Evolutionary conservation across 2,797 vertebrate species (phyloP), one percentile per base, ranked within the genome.

Genomic region (Babyrousa celebensis): DNA sequence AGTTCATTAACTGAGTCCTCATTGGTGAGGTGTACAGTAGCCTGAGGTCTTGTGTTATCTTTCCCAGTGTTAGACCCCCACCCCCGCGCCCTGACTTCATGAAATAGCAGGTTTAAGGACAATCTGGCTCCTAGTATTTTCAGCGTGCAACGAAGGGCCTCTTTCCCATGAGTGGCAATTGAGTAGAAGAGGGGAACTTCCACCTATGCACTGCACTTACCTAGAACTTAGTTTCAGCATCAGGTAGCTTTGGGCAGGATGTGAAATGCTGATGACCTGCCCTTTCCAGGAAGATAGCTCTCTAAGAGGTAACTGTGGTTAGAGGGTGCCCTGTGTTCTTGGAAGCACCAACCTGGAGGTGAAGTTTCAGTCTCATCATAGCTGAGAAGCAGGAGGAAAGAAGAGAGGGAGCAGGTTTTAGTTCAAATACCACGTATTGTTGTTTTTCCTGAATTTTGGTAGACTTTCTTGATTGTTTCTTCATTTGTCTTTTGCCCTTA

Each of bases 401-500:
- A 54, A 80, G 58, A 71, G 56, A 82, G 6, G n/a, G 60, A 58
- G 32, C 27, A 74, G 58, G 23, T 82, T 86, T 95, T 82, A 68
- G 36, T 86, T 86, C 29, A 23, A 27, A 80, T 60, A 86, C 54
- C 18, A n/a, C 43, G 40, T 94, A 23, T 80, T 80, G 17, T 29
- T 58, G 58, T 82, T 86, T 89, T 80, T 74, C 67, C 36, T 86
- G 67, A 94, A 14, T 93, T 89, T 75, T 68, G 77, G 48, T 82
- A 83, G n/a, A 72, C 80, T 85, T 91, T 91, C 82, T 91, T 95
- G 67, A 86, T 12, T 67, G 11, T 86, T 93, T 71, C 23, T 87
- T 87, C 8, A 12, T 62, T 86, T 79, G 12, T 21, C 48, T 85
- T 77, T 67, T 65, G 25, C 27, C 52, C 2, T 67, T 85, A 67